Evolutionary conservation across 2,888 invertebrate species (phyloP).

Genomic region (Dioctria rufipes): DNA sequence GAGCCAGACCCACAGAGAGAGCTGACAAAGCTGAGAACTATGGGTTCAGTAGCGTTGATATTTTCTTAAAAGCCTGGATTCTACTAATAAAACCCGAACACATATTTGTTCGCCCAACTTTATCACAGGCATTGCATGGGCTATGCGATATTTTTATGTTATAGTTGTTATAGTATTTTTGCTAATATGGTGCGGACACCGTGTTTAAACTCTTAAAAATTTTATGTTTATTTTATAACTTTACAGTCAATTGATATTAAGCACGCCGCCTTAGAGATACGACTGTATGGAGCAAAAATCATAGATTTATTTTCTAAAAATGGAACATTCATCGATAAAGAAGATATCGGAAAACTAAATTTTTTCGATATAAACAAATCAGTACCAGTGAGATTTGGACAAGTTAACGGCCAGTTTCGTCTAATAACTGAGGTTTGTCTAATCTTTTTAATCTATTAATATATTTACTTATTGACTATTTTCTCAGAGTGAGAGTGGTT

Average conservation of each 20-base stretch:
- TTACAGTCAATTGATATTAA: conserved; percentile 60
- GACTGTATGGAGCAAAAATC: conserved; percentile 54
- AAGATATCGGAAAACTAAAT: conserved; percentile 44
- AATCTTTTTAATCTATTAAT: not conserved
- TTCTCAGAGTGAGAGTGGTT: conserved; percentile 47
- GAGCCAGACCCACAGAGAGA: too few relatives aligned
- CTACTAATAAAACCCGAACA: too few relatives aligned
- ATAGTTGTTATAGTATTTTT: too few relatives aligned
- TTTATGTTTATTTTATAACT: not conserved
- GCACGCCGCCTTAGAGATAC: conserved; percentile 60
- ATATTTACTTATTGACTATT: not conserved
- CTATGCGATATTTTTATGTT: too few relatives aligned
- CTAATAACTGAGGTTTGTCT: conserved; percentile 33
- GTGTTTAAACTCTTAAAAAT: too few relatives aligned
- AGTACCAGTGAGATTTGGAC: conserved; percentile 4
- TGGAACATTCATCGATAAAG: conserved; percentile 61
- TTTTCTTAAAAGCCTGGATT: too few relatives aligned
- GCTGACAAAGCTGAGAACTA: too few relatives aligned
- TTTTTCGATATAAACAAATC: conserved; percentile 43
- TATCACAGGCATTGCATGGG: too few relatives aligned
- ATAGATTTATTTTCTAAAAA: conserved; percentile 60
- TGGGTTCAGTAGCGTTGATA: too few relatives aligned
- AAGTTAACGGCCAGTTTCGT: conserved; percentile 23
- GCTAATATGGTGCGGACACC: too few relatives aligned
- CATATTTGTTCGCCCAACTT: too few relatives aligned